These are phyloP conservation scores for Pseudoips prasinana DNA, from an alignment of 2,888 invertebrate genomes.

Conservation along the genomic window DNA sequence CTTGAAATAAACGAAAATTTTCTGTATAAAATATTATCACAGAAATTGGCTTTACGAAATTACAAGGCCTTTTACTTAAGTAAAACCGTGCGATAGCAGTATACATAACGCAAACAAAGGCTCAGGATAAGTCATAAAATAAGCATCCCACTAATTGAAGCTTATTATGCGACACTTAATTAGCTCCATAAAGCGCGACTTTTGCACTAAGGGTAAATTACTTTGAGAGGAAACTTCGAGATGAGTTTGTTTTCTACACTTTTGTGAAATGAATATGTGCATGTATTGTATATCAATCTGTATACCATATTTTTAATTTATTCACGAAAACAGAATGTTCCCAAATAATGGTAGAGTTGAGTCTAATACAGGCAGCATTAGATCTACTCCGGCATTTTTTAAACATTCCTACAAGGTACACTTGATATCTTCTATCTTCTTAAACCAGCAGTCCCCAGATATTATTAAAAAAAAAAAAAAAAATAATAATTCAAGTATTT, in stretches of 20 bases:
- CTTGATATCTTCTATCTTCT: too few species aligned
- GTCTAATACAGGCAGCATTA: too few species aligned
- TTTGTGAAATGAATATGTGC: slow-evolving; percentile 13
- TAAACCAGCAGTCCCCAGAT: too few species aligned
- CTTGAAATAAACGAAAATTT: too few species aligned
- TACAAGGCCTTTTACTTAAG: slow-evolving; percentile 1
- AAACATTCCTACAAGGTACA: too few species aligned
- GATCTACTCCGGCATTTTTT: too few species aligned
- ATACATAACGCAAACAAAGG: slow-evolving; percentile 30
- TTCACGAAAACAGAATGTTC: too few species aligned
- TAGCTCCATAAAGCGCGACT: slow-evolving; percentile 41
- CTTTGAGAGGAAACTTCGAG: slow-evolving; percentile 26
- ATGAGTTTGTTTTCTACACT: slow-evolving; percentile 28
- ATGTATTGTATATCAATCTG: slow-evolving; percentile 1
- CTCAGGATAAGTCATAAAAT: slow-evolving; percentile 33
- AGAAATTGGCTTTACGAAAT: neutral
- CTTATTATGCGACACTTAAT: slow-evolving; percentile 45
- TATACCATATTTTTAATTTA: too few species aligned
- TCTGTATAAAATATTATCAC: too few species aligned
- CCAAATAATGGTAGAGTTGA: too few species aligned
- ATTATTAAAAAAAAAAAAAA: too few species aligned
- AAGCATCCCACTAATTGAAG: slow-evolving; percentile 41
- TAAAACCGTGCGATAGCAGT: slow-evolving; percentile 7
- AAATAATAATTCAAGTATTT: too few species aligned
- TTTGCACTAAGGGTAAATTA: slow-evolving; percentile 40